These are phyloP conservation scores for Cataglyphis albicans DNA, from an alignment of 2,888 invertebrate genomes.

Conservation along the genomic window DNA sequence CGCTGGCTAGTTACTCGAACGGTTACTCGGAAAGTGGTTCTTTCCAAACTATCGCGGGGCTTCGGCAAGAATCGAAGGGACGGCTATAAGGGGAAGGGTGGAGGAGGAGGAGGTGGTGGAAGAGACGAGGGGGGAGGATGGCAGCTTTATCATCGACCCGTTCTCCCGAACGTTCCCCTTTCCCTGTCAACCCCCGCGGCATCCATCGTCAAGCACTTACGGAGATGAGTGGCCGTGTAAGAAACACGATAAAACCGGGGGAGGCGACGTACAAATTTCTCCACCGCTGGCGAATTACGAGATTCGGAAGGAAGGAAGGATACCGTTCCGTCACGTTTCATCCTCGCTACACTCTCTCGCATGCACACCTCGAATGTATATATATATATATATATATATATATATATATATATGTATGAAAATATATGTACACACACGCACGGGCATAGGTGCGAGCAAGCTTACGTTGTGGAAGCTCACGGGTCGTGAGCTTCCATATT, in stretches of 20 bases:
- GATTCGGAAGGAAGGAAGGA: constrained; percentile 57
- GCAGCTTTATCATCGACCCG: constrained; percentile 53
- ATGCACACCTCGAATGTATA: background rate
- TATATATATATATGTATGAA: background rate
- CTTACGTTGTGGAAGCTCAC: constrained; percentile 1
- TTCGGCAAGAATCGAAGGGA: constrained; percentile 44
- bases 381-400: background rate
- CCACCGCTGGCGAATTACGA: constrained; percentile 44
- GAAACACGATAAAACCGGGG: constrained; percentile 55
- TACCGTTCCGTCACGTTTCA: constrained; percentile 53
- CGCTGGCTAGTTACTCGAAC: constrained; percentile 33
- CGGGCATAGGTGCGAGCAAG: background rate
- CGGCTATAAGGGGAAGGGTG: background rate
- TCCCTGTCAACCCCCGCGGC: constrained; percentile 31
- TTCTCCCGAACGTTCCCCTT: constrained; percentile 33
- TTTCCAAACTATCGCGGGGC: constrained; percentile 47
- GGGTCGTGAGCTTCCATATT: constrained; percentile 52
- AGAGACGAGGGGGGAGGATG: background rate
- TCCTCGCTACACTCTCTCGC: constrained; percentile 12
- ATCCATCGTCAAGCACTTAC: constrained; percentile 48
- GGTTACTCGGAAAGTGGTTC: constrained; percentile 41
- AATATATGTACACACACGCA: background rate
- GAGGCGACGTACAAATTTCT: constrained; percentile 56
- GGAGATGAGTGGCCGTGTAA: constrained; percentile 56
- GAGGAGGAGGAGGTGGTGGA: background rate